Percentiles rank a stretch among this genome's conserved stretches.
phyloP scores from a whole-genome alignment of 2,888 invertebrate species.

The Chelonus formosanus region DNA sequence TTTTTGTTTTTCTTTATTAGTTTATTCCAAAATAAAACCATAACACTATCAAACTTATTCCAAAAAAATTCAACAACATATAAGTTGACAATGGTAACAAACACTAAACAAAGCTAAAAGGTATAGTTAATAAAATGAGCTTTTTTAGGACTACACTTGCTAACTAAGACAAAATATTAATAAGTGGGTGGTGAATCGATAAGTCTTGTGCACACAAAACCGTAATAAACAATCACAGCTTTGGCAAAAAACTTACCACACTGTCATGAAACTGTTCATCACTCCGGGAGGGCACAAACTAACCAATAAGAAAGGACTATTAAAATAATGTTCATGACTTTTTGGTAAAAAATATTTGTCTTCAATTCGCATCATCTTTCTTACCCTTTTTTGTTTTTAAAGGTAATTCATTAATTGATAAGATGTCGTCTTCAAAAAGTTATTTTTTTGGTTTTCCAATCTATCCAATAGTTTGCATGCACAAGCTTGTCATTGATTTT shows the following conservation, averaged over 20 bases:
- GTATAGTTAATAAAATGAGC: conserved; percentile 23
- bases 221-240: conserved; percentile 55
- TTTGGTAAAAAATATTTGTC: neutral
- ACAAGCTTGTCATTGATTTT: conserved; percentile 59
- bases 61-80: neutral
- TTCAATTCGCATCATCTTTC: neutral
- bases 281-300: conserved; percentile 87
- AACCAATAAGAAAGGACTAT: conserved; percentile 70
- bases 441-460: conserved; percentile 18
- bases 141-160: conserved; percentile 30
- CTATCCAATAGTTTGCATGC: conserved; percentile 62
- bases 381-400: neutral
- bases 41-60: too few relatives aligned
- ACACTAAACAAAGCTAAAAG: conserved; percentile 1
- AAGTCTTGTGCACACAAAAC: conserved; percentile 66
- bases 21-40: too few relatives aligned
- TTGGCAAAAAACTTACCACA: conserved; percentile 76
- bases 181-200: conserved; percentile 47
- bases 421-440: conserved; percentile 18
- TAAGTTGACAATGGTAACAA: too few relatives aligned
- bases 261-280: conserved; percentile 88
- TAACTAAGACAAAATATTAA: conserved; percentile 29
- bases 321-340: conserved; percentile 50
- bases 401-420: neutral
- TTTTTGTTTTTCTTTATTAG: too few relatives aligned